Evolutionary conservation across 2,888 invertebrate genomes (phyloP), one percentile per base, ranked within the genome.

Genomic region (Drosophila neonasuta): DNA sequence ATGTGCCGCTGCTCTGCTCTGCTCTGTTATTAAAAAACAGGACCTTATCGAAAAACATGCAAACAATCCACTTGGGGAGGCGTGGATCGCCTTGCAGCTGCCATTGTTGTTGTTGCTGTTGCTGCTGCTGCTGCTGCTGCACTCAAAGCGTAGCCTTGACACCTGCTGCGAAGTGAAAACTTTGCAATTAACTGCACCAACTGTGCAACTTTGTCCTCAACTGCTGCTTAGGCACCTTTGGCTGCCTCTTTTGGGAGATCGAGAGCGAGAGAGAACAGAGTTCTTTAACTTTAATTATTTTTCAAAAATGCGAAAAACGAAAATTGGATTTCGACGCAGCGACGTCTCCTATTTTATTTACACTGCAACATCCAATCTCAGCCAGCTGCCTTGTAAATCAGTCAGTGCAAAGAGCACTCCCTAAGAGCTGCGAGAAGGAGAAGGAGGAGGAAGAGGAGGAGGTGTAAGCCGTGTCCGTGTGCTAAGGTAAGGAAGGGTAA

Each of bases 331-430:
- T 86, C 79, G 66, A 80, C 66, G 71, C 74, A 74, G 58, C 56
- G 75, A 65, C 60, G 79, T 80, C 79, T 84, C 62, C 86, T 86
- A 86, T 88, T 88, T 85, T 88, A 85, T 85, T 85, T 85, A 87
- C 88, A 78, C 80, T 67, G 80, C 76, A 71, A 80, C 86, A 87
- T 80, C 83, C 88, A 85, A 85, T 85, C 88, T 88, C 87, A 71
- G 87, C 80, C 70, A 68, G 88, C 80, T 73, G 80, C 87, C 84
- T 88, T 88, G 88, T 85, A 85, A 85, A 88, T 85, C 84, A 87
- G 86, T 86, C 86, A 85, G 84, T 68, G 41, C 48, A 54, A 51
- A 57, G 61, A 61, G 59, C 49, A 68, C 56, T 76, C 52, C 54
- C 62, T 10, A 13, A 24, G 6, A 24, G 24, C 1, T 24, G 13